phyloP scores from a whole-genome alignment of 2,888 invertebrate species.

The Amphipoea lucens region DNA sequence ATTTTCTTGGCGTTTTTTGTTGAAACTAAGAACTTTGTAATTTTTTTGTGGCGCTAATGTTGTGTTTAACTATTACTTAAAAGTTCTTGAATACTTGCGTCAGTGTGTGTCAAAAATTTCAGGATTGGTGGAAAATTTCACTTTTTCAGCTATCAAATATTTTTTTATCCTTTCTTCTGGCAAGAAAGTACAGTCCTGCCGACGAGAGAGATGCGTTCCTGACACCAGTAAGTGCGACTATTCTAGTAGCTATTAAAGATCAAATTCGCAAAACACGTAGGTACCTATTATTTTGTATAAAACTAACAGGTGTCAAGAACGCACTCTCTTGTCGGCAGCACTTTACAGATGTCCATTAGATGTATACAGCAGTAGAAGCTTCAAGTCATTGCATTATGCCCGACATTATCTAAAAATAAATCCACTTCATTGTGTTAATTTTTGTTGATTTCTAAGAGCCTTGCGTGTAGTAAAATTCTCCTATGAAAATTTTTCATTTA shows the following conservation, averaged over 20 bases:
- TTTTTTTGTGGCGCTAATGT: not conserved
- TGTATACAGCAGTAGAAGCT: not conserved
- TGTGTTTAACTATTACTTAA: slow-evolving; percentile 6
- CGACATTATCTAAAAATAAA: not conserved
- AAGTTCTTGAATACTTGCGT: not conserved
- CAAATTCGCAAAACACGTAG: no score
- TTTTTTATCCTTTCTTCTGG: not conserved
- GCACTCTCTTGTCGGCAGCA: no score
- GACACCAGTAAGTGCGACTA: not conserved
- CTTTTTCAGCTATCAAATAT: not conserved
- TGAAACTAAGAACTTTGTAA: slow-evolving; percentile 1
- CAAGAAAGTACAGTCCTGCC: not conserved
- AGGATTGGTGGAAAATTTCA: not conserved
- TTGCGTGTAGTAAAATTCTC: not conserved
- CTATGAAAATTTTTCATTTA: not conserved
- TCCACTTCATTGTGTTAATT: not conserved
- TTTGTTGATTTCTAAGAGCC: not conserved
- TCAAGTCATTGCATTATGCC: not conserved
- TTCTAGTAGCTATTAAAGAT: not conserved
- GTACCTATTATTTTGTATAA: no score
- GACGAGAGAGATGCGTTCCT: not conserved
- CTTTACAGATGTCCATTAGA: no score
- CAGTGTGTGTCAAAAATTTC: not conserved
- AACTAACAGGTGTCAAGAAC: no score
- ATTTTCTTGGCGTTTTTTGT: slow-evolving; percentile 38